phyloP scores from a whole-genome alignment of 1,140 invertebrate genomes.

The Halesus radiatus region DNA sequence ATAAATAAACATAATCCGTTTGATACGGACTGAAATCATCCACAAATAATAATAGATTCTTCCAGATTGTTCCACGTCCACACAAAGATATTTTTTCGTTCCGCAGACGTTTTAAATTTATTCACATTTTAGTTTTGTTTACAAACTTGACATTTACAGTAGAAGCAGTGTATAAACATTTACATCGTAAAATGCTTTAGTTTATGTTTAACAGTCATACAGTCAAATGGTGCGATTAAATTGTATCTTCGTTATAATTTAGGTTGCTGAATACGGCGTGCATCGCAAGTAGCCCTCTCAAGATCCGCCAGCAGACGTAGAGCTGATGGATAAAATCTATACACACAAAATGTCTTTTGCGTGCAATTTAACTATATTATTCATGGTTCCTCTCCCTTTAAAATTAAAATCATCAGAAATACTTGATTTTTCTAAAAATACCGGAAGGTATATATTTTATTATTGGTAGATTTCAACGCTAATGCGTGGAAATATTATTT shows the following conservation, averaged over 20 bases:
- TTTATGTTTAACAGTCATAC: neutral
- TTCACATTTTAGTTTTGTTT: slow-evolving; percentile 9
- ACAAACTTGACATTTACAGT: slow-evolving; percentile 2
- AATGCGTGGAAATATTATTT: too few species aligned
- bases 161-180: neutral
- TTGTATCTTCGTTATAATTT: neutral
- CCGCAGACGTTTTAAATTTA: slow-evolving; percentile 3
- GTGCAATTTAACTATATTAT: too few species aligned
- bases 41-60: slow-evolving; percentile 16
- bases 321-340: too few species aligned
- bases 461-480: too few species aligned
- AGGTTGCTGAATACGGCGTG: too few species aligned
- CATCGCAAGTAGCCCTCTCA: too few species aligned
- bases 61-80: slow-evolving; percentile 7
- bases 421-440: too few species aligned
- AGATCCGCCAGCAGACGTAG: too few species aligned
- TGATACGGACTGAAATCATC: neutral
- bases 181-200: neutral
- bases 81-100: slow-evolving; percentile 3
- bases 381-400: too few species aligned
- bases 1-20: neutral
- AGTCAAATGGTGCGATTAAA: neutral
- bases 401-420: too few species aligned
- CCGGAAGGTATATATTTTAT: too few species aligned
- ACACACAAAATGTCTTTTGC: too few species aligned